Base-by-base conservation (phyloP, 2,797 vertebrate species). In the Coccyzus lansbergi region DNA sequence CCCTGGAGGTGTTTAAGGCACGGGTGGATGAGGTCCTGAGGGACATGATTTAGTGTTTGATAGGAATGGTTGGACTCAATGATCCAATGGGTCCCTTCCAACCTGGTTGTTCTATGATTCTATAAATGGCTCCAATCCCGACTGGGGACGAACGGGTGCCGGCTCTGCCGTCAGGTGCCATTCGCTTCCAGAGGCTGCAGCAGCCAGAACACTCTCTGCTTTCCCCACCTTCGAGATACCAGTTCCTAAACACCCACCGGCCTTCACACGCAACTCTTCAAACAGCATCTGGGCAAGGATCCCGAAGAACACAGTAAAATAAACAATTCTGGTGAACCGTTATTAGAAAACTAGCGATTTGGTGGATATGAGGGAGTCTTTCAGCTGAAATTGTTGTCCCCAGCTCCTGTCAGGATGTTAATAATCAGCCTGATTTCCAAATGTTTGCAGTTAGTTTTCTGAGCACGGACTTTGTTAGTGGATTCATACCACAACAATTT, bases 121-220 rank as follows among this genome's bases (percentile, higher is more conserved):
- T n/a, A n/a, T n/a, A 25, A 38, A 10, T 4, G 22, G 3, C n/a
- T 26, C 31, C 55, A 5, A 1, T 12, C 59, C 59, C 52, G 3
- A 14, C 10, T 1, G 6, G 1, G 60, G 14, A 20, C 31, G 18
- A 33, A 11, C 12, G n/a, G 12, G 49, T 9, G 2, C 24, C 80
- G 9, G 14, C 28, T 38, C 12, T 38, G 38, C 38, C 38, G 12
- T 9, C 38, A 38, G 38, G 12, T 38, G 38, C 38, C 38, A 12
- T 38, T 38, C 38, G 9, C 38, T 38, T 12, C 38, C 38, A 38
- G 38, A 38, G 38, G 38, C 38, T 38, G 9, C 38, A 38, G 38
- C 38, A n/a, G n/a, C n/a, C n/a, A 38, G 38, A 38, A 38, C 38
- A 38, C 38, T 34, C 15, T 38, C 15, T 38, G 9, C 38, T 25